Base-by-base conservation (phyloP, 2,888 invertebrate species). In the Quadroppia sp. region DNA sequence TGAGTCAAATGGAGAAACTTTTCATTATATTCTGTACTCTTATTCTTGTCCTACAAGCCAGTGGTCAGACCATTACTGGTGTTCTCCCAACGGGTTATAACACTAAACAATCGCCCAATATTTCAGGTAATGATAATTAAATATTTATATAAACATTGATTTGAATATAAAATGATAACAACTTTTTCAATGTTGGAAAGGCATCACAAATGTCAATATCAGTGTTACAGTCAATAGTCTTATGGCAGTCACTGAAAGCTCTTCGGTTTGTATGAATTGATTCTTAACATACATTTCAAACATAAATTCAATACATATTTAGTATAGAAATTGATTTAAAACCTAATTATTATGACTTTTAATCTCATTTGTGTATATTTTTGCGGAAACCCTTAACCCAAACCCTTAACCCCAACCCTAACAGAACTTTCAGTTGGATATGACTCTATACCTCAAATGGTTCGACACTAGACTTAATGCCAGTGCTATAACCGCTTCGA, bases 401-500 rank as follows among this genome's bases (percentile, higher is more conserved):
- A 32, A 9, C 15, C 9, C 15, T 40, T 3, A 40, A 32, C 11
- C 9, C 32, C 42, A n/a, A 32, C 6, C 45, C 20, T 7, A n/a
- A 15, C 11, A 73, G 73, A 59, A 25, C 25, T 45, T 73, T 67
- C 32, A 42, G 36, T 42, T 75, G 25, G 75, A 75, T 48, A 7
- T 75, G 17, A 70, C 73, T 17, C 32, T 71, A 11, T 17, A 74
- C 17, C 61, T 73, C 23, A 50, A 72, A 45, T 75, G 75, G 75
- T 23, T 45, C 40, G 75, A 75, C 42, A 40, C 6, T 13, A 40
- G 75, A 40, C n/a, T 75, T 9, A 59, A 61, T 13, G 13, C 73
- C 4, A 48, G 30, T 36, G 1, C 15, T 23, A 0, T 1, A 32
- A 11, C 32, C 15, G 17, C 6, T 3, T 23, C 32, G 3, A 6